Conservation (phyloP, 2,113 vertebrate species). For the Chamaea fasciata region DNA sequence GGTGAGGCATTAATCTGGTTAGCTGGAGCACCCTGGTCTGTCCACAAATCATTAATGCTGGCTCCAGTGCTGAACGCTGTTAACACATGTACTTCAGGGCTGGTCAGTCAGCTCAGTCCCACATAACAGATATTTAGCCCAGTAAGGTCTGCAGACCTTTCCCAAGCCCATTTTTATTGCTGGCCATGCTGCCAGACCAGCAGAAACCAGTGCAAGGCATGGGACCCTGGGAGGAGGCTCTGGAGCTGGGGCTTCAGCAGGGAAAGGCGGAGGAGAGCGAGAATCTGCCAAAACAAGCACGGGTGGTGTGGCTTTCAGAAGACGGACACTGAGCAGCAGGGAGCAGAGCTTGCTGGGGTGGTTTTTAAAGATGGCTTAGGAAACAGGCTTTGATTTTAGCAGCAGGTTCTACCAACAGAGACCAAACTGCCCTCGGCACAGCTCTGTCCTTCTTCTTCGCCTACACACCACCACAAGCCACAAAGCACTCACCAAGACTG, state of each 20-base stretch:
- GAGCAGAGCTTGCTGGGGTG: slow-evolving; percentile 37
- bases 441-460: slow-evolving; percentile 33
- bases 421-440: slow-evolving; percentile 32
- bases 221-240: neutral
- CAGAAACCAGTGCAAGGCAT: neutral
- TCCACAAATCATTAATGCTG: slow-evolving; percentile 32
- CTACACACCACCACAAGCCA: slow-evolving; percentile 47
- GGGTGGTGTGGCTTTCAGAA: slow-evolving; percentile 18
- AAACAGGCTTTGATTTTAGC: slow-evolving; percentile 57
- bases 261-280: neutral
- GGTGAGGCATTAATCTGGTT: slow-evolving; percentile 10
- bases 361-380: slow-evolving; percentile 40
- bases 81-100: neutral
- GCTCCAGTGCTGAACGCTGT: neutral
- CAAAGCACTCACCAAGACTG: slow-evolving; percentile 37
- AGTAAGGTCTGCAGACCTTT: neutral
- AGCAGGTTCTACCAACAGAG: slow-evolving; percentile 38
- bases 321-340: neutral
- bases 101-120: neutral
- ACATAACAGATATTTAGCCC: neutral
- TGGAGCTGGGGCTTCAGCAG: neutral
- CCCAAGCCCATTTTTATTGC: neutral
- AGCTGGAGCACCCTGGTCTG: neutral
- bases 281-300: slow-evolving; percentile 34
- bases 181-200: neutral